A percentile compares a stretch with the other conserved stretches of the same genome.
Conservation (phyloP, 2,113 vertebrate species). For the Octodon degus region DNA sequence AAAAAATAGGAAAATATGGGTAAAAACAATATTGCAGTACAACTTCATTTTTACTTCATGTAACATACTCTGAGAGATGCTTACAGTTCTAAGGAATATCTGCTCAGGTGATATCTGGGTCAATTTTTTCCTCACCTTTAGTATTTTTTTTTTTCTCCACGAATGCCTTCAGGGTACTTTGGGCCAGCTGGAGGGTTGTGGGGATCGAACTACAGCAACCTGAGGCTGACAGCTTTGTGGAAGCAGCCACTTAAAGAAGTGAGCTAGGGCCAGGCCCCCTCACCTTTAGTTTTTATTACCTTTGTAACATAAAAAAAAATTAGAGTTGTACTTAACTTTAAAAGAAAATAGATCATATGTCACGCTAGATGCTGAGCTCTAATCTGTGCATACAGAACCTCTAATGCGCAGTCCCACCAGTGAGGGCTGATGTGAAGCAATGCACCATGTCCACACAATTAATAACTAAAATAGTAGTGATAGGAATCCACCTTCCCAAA, state of each 20-base stretch:
- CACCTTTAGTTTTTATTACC: conserved; percentile 46
- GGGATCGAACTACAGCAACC: too few species aligned
- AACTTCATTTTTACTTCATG: conserved; percentile 41
- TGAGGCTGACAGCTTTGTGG: too few species aligned
- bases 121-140: conserved; percentile 28
- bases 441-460: neutral
- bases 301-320: conserved; percentile 45
- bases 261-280: too few species aligned
- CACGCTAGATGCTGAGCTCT: neutral
- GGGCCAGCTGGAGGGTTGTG: too few species aligned
- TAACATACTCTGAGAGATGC: neutral
- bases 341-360: neutral
- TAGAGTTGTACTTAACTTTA: conserved; percentile 39
- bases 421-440: neutral
- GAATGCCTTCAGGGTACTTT: too few species aligned
- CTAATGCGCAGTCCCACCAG: neutral
- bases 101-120: conserved; percentile 12
- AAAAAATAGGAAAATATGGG: neutral
- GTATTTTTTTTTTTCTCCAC: too few species aligned
- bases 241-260: too few species aligned
- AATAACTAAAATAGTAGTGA: neutral
- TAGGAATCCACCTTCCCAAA: neutral
- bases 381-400: neutral
- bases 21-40: neutral
- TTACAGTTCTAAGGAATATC: conserved; percentile 7